Conservation (phyloP, 2,113 vertebrate genomes). For the Pluvialis apricaria region DNA sequence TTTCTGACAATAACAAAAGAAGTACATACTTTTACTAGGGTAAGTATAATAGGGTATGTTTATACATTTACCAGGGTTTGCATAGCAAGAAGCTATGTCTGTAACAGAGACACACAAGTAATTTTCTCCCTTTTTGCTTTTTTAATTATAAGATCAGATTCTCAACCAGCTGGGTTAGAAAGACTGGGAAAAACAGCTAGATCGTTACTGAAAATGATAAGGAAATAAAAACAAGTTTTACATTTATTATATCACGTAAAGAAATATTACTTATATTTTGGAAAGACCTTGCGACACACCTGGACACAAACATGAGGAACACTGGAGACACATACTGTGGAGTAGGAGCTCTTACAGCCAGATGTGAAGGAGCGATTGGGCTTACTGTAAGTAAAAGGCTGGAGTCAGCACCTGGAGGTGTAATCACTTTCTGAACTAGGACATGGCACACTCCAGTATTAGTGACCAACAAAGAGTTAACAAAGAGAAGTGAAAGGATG, state of each 20-base stretch:
- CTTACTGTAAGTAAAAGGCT: neutral
- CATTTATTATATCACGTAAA: neutral
- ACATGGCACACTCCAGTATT: neutral
- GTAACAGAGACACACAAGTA: neutral
- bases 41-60: neutral
- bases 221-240: neutral
- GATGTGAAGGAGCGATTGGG: neutral
- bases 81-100: neutral
- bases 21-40: neutral
- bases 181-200: neutral
- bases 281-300: neutral
- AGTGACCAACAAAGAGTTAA: neutral
- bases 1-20: neutral
- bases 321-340: rapidly evolving
- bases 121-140: neutral
- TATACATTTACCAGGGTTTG: neutral
- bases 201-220: neutral
- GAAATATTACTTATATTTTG: neutral
- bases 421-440: neutral
- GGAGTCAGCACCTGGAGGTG: neutral
- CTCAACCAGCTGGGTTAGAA: neutral
- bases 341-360: neutral
- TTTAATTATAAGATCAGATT: neutral
- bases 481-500: neutral
- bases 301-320: neutral